Evolutionary conservation across 2,888 invertebrate species (phyloP).

Genomic region (Tetramorium bicarinatum): DNA sequence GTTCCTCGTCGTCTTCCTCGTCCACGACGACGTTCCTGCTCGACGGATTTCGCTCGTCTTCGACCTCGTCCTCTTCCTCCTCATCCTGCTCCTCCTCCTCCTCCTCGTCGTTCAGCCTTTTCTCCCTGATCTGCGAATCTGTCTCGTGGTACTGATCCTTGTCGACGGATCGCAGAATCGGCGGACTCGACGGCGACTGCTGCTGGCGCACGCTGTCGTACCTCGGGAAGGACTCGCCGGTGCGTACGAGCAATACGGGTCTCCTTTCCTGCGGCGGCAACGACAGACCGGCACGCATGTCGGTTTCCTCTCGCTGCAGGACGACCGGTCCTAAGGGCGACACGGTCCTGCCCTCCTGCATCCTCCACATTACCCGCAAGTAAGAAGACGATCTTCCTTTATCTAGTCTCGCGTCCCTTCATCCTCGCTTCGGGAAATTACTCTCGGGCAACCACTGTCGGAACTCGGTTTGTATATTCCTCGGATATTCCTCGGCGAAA

Average conservation of each 20-base stretch:
- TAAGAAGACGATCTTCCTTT: conserved; percentile 53
- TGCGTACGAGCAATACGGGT: conserved; percentile 81
- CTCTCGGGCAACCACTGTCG: not conserved
- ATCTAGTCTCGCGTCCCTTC: conserved; percentile 64
- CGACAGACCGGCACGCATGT: conserved; percentile 68
- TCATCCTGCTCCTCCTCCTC: conserved; percentile 76
- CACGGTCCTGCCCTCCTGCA: conserved; percentile 81
- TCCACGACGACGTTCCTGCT: conserved; percentile 70
- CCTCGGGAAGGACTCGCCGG: conserved; percentile 80
- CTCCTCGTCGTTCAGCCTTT: conserved; percentile 67
- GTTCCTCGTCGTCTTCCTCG: conserved; percentile 76
- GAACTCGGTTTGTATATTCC: not conserved
- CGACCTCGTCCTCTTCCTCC: conserved; percentile 70
- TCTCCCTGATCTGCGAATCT: conserved; percentile 60
- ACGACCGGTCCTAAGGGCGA: conserved; percentile 81
- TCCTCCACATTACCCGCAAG: conserved; percentile 80
- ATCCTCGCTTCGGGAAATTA: conserved; percentile 44
- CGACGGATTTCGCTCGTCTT: conserved; percentile 51
- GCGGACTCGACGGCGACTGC: conserved; percentile 69
- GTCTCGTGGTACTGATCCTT: conserved; percentile 67
- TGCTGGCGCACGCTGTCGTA: conserved; percentile 76
- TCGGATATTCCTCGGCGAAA: not conserved
- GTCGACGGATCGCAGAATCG: conserved; percentile 66
- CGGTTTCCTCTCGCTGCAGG: conserved; percentile 76
- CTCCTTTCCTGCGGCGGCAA: conserved; percentile 80